These are phyloP conservation scores for Crotalus viridis DNA, from an alignment of 2,113 vertebrate species.

Conservation along the genomic window DNA sequence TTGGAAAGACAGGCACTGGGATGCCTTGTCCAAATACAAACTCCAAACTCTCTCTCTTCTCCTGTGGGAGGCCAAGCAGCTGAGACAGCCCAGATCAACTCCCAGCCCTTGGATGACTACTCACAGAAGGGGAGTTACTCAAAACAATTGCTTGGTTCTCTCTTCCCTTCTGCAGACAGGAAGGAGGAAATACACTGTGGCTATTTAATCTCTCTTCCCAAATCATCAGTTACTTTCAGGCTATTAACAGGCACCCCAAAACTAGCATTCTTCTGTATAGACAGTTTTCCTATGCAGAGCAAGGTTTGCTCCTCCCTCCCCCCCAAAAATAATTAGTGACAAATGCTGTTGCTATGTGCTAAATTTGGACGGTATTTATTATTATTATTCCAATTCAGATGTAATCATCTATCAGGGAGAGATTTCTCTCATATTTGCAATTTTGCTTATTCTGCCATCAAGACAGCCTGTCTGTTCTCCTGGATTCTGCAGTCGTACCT, in stretches of 20 bases:
- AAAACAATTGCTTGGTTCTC: slow-evolving; percentile 56
- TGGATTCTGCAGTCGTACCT: slow-evolving; percentile 50
- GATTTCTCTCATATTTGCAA: slow-evolving; percentile 26
- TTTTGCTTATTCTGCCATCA: slow-evolving; percentile 32
- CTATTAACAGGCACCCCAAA: slow-evolving; percentile 73
- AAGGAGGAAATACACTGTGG: slow-evolving; percentile 76
- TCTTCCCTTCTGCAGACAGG: slow-evolving; percentile 67
- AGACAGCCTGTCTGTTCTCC: slow-evolving; percentile 37
- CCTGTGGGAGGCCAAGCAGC: slow-evolving; percentile 62
- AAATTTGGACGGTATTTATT: background rate
- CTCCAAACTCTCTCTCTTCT: slow-evolving; percentile 57
- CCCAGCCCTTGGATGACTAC: slow-evolving; percentile 71
- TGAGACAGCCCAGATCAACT: slow-evolving; percentile 68
- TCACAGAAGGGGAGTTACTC: slow-evolving; percentile 51
- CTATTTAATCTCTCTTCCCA: slow-evolving; percentile 86
- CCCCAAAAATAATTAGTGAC: background rate
- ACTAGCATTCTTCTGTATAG: slow-evolving; percentile 56
- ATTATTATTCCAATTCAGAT: slow-evolving; percentile 41
- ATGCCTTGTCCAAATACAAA: background rate
- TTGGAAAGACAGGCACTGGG: background rate
- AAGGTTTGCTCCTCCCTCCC: slow-evolving; percentile 41
- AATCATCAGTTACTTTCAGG: slow-evolving; percentile 80
- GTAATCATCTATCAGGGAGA: background rate
- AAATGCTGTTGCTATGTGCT: background rate
- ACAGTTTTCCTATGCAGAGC: slow-evolving; percentile 59